Percentiles rank a stretch among this genome's conserved stretches.
Conservation (phyloP, 2,113 vertebrate species). For the Pollimyrus isidori region DNA sequence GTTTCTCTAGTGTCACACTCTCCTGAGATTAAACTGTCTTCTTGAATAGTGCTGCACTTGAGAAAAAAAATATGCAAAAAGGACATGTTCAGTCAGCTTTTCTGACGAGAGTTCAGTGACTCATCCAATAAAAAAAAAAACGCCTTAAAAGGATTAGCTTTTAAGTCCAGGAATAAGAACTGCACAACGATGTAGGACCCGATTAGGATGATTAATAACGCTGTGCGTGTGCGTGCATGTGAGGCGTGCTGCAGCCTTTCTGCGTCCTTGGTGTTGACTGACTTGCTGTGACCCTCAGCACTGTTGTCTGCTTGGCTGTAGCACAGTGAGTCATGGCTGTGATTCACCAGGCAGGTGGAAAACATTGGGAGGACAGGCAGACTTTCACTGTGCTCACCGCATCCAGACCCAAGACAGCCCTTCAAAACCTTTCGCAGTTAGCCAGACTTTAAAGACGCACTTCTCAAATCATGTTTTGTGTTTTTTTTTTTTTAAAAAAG, state of each 20-base stretch:
- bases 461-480: neutral
- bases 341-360: neutral
- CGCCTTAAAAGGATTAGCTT: neutral
- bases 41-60: neutral
- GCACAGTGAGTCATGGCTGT: neutral
- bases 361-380: neutral
- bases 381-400: neutral
- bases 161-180: neutral
- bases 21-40: neutral
- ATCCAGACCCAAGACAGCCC: neutral
- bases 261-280: neutral
- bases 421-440: neutral
- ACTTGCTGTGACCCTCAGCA: neutral
- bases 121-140: neutral
- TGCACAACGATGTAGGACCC: neutral
- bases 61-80: neutral
- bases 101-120: neutral
- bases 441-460: neutral
- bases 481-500: neutral
- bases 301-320: neutral
- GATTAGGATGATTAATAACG: neutral
- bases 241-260: neutral
- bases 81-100: constrained; percentile 5
- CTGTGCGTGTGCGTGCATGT: neutral
- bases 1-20: neutral